Evolutionary conservation across 1,140 invertebrate genomes (phyloP), one percentile per base, ranked within the genome.

Genomic region (Zelostemma sp.): DNA sequence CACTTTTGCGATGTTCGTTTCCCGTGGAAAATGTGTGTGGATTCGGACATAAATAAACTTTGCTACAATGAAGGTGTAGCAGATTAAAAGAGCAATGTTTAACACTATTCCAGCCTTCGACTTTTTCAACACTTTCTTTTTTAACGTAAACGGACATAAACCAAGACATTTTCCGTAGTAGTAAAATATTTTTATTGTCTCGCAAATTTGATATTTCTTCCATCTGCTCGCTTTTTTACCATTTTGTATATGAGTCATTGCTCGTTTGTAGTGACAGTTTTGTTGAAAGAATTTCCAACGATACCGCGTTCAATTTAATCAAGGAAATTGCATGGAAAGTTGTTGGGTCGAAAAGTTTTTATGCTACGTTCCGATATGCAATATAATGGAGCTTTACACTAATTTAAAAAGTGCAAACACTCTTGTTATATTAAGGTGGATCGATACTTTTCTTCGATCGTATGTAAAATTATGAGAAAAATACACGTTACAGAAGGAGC

Each of bases 91-190:
- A 14, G 57, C 0, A 0, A 72, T 2, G 15, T 72, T 72, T 9
- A 60, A 72, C 4, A 15, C 18, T 6, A 17, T 25, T n/a, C 65
- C 61, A 3, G 49, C 11, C 1, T 16, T 15, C 25, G 65, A 72
- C 0, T 21, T 40, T 0, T 16, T 54, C 12, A 62, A 12, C 3
- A 40, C 9, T n/a, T 8, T 57, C 1, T 6, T 9, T 18, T 68
- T 53, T 0, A 66, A 8, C 0, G 58, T 45, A 0, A 68, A 50
- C 9, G 65, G 65, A 68, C 65, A 66, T 1, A 72, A 31, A 11
- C 69, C 69, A n/a, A 68, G 62, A 11, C 62, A 35, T 12, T 68
- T 66, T 50, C 55, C 38, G 18, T 51, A 73, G 56, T 60, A 73
- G 9, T 61, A 73, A 8, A 66, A 59, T 17, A 68, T 51, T 61